A percentile compares a stretch with the other conserved stretches of the same genome.
These are phyloP conservation scores for Mercenaria mercenaria DNA, from an alignment of 1,140 invertebrate species.

Conservation along the genomic window DNA sequence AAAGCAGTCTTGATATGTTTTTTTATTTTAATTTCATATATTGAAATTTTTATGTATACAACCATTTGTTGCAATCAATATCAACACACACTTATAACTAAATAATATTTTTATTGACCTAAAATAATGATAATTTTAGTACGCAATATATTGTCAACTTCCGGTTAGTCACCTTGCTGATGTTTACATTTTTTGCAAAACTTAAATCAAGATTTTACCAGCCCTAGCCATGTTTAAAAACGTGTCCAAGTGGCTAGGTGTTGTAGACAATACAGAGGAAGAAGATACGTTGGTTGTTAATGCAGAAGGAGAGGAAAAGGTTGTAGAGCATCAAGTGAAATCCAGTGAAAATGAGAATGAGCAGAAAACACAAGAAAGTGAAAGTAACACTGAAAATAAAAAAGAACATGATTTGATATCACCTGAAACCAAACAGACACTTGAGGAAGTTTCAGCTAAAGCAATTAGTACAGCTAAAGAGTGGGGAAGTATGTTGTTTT, in stretches of 20 bases:
- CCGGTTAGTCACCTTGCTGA: conserved; percentile 42
- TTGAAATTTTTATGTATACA: too few relatives aligned
- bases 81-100: too few relatives aligned
- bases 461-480: conserved; percentile 95
- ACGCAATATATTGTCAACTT: conserved; percentile 60
- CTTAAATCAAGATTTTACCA: neutral
- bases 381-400: conserved; percentile 60
- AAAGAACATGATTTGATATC: conserved; percentile 61
- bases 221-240: conserved; percentile 81
- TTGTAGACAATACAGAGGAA: conserved; percentile 72
- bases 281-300: conserved; percentile 54
- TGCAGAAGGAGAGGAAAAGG: conserved; percentile 66
- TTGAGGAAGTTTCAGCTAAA: conserved; percentile 93
- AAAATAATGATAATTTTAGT: too few relatives aligned
- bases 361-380: conserved; percentile 71
- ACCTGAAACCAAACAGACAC: conserved; percentile 75
- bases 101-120: too few relatives aligned
- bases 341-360: conserved; percentile 59
- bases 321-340: conserved; percentile 40
- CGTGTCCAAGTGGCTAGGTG: conserved; percentile 82
- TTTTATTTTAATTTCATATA: too few relatives aligned
- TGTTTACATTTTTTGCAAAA: conserved; percentile 62
- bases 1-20: too few relatives aligned
- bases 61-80: too few relatives aligned
- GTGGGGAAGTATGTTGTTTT: conserved; percentile 90